phyloP scores from a whole-genome alignment of 2,888 invertebrate genomes.

The Drosophila neonasuta region DNA sequence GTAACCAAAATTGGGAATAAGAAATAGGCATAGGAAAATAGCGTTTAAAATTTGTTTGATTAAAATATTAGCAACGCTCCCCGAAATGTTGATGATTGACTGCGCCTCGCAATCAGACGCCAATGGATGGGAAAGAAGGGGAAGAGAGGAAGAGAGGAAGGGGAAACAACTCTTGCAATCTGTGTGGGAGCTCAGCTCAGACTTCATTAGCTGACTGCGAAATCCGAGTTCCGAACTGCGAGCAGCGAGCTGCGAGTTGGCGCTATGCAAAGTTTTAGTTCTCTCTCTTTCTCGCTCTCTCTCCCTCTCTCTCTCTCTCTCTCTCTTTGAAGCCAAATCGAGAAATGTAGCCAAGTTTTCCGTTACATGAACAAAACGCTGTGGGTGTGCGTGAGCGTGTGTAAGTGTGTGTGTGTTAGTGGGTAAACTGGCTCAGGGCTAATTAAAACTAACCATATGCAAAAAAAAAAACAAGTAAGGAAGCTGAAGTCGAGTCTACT shows the following conservation, averaged over 20 bases:
- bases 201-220: conserved; percentile 52
- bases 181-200: conserved; percentile 37
- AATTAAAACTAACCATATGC: conserved; percentile 65
- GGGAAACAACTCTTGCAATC: neutral
- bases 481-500: too few species aligned
- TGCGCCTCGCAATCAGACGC: conserved; percentile 2
- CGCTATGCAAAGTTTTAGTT: conserved; percentile 23
- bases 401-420: conserved; percentile 25
- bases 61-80: conserved; percentile 56
- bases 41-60: conserved; percentile 55
- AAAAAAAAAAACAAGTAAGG: neutral
- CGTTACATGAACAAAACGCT: conserved; percentile 54
- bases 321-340: conserved; percentile 29
- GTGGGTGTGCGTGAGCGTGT: conserved; percentile 21
- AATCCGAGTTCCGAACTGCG: conserved; percentile 21
- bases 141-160: neutral
- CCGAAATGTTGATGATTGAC: conserved; percentile 25
- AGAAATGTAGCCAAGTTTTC: conserved; percentile 57
- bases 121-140: neutral
- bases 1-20: conserved; percentile 55
- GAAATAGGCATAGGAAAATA: conserved; percentile 52
- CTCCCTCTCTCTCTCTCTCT: neutral
- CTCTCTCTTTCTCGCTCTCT: neutral
- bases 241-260: conserved; percentile 32
- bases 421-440: conserved; percentile 77